These are phyloP conservation scores for Trichomycterus rosablanca DNA, from an alignment of 2,113 vertebrate species.

Conservation along the genomic window DNA sequence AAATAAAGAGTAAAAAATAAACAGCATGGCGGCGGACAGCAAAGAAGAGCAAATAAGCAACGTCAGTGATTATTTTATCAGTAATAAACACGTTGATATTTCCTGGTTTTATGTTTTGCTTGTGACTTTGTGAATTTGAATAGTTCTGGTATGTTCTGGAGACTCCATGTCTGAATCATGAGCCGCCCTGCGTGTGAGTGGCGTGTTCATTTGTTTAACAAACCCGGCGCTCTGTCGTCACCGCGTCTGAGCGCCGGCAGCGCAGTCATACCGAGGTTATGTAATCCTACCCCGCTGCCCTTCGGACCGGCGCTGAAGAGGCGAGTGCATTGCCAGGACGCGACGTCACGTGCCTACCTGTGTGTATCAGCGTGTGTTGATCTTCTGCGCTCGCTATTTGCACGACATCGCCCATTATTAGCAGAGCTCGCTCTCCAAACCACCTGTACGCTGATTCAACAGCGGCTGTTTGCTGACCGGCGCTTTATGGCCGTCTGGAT, in stretches of 20 bases:
- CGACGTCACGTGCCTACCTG: constrained; percentile 23
- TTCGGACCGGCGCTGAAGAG: constrained; percentile 42
- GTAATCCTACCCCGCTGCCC: constrained; percentile 50
- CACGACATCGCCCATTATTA: background rate
- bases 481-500: too few species aligned
- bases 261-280: constrained; percentile 50
- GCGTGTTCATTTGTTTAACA: constrained; percentile 47
- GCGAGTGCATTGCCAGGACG: constrained; percentile 44
- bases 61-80: too few species aligned
- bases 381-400: constrained; percentile 2
- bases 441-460: background rate
- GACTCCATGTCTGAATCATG: too few species aligned
- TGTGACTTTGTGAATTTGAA: background rate
- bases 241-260: constrained; percentile 51
- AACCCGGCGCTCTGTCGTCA: constrained; percentile 44
- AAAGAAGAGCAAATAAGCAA: too few species aligned
- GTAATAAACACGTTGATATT: too few species aligned
- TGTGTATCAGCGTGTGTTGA: constrained; percentile 25
- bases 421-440: background rate
- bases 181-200: too few species aligned
- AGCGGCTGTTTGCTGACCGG: too few species aligned
- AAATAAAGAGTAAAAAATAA: too few species aligned
- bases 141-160: too few species aligned
- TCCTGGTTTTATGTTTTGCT: too few species aligned
- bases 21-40: too few species aligned